Evolutionary conservation across 2,888 invertebrate species (phyloP), one percentile per base, ranked within the genome.

Genomic region (Metalampra italica): DNA sequence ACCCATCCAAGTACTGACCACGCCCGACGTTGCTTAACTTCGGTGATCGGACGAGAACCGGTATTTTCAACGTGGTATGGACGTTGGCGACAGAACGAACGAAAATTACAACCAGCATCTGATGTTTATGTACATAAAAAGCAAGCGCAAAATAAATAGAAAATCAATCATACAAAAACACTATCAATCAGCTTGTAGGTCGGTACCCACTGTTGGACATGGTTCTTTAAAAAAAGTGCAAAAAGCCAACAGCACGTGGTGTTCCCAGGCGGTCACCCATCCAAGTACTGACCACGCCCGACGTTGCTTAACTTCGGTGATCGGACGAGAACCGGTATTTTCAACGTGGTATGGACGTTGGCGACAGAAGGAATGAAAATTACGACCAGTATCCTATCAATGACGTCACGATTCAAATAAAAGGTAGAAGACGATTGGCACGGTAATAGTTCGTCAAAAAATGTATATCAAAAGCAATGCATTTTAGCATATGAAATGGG

Each of bases 11-110:
- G 75, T 77, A 79, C 76, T 76, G 69, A 75, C 67, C 74, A 66
- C 75, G 75, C 71, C 74, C 72, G 71, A 73, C 64, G 74, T 71
- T 72, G 72, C 71, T 82, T 82, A 75, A 82, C 80, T 83, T 82
- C 80, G 80, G 82, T 82, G 82, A 81, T 82, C 82, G 78, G 81
- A 82, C 82, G 82, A 82, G 82, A 82, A 82, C 82, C 71, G 71
- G 69, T 68, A 71, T 66, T 48, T 73, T 74, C 70, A 72, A 69
- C 71, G 66, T 75, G 68, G 72, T 75, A 71, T 74, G 74, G 70
- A 71, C 72, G 71, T 60, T 57, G 57, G 53, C 56, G 39, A 37
- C 44, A n/a, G n/a, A n/a, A n/a, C n/a, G n/a, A n/a, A n/a, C n/a
- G n/a, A n/a, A n/a, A n/a, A n/a, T n/a, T n/a, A n/a, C n/a, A n/a